phyloP scores from a whole-genome alignment of 2,113 vertebrate species.

The Nesospiza acunhae region DNA sequence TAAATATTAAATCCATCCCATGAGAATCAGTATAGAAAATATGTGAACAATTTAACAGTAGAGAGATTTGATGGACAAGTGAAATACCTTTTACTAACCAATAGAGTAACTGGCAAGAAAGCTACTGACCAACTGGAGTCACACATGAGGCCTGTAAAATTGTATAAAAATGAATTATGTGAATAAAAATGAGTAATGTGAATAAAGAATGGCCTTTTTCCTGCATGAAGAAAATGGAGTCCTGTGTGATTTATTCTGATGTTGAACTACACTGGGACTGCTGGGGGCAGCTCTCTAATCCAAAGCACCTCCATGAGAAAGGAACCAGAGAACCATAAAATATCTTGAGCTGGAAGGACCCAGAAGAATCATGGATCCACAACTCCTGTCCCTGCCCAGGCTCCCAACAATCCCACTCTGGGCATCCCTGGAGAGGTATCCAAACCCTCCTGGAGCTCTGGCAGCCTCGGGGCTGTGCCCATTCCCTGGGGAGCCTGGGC shows the following conservation, averaged over 20 bases:
- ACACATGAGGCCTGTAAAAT: neutral
- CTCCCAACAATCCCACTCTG: neutral
- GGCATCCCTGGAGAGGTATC: fast-evolving
- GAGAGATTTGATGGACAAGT: neutral
- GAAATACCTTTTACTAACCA: neutral
- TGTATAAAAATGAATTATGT: neutral
- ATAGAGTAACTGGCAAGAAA: neutral
- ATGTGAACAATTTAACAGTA: neutral
- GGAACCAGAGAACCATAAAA: neutral
- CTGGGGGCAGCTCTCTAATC: neutral
- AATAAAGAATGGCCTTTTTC: neutral
- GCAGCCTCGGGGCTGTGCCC: neutral
- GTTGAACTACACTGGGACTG: neutral
- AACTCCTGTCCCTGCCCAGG: fast-evolving
- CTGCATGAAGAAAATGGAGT: neutral
- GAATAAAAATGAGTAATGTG: neutral
- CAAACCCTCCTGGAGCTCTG: neutral
- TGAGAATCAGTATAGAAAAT: neutral
- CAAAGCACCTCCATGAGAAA: neutral
- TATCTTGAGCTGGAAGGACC: neutral
- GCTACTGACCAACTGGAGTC: neutral
- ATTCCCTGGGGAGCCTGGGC: neutral
- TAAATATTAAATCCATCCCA: neutral
- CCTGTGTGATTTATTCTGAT: neutral
- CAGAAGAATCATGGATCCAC: no score